These are phyloP conservation scores for Grammomys surdaster DNA, from an alignment of 2,113 vertebrate genomes.

Conservation along the genomic window DNA sequence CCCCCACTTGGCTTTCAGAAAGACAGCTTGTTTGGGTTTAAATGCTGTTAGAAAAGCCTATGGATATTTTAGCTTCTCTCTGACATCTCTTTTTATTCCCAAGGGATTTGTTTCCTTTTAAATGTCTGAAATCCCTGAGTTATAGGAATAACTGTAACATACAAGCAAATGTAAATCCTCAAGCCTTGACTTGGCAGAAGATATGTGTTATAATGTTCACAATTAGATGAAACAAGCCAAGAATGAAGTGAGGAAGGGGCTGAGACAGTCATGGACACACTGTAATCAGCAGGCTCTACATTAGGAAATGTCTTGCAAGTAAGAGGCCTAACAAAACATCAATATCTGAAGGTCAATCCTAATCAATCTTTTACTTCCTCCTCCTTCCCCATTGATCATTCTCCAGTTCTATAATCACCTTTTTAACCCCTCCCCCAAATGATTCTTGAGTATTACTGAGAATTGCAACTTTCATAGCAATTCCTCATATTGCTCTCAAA, in stretches of 20 bases:
- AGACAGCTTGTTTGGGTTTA: conserved; percentile 35
- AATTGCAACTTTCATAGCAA: not conserved
- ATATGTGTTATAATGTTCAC: not conserved
- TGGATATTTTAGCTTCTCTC: conserved; percentile 32
- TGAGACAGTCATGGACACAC: not conserved
- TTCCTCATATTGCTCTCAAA: not conserved
- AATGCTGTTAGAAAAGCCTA: conserved; percentile 50
- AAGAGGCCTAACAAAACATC: not conserved
- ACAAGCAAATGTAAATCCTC: conserved; percentile 35
- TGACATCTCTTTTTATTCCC: not conserved
- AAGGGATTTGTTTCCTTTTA: conserved; percentile 41
- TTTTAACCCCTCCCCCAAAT: not conserved
- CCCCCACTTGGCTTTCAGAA: conserved; percentile 42
- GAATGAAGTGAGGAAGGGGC: not conserved
- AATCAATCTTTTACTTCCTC: not conserved
- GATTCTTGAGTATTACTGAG: not conserved
- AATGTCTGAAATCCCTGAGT: conserved; percentile 55
- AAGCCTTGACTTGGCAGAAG: conserved; percentile 25
- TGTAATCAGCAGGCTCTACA: not conserved
- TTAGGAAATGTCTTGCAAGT: not conserved
- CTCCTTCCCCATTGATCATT: not conserved
- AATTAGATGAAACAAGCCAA: not conserved
- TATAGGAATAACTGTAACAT: conserved; percentile 55
- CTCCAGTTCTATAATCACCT: too few relatives aligned
- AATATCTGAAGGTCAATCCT: not conserved